Evolutionary conservation across 1,140 invertebrate species (phyloP), one percentile per base, ranked within the genome.

Genomic region (Heliothis virescens): DNA sequence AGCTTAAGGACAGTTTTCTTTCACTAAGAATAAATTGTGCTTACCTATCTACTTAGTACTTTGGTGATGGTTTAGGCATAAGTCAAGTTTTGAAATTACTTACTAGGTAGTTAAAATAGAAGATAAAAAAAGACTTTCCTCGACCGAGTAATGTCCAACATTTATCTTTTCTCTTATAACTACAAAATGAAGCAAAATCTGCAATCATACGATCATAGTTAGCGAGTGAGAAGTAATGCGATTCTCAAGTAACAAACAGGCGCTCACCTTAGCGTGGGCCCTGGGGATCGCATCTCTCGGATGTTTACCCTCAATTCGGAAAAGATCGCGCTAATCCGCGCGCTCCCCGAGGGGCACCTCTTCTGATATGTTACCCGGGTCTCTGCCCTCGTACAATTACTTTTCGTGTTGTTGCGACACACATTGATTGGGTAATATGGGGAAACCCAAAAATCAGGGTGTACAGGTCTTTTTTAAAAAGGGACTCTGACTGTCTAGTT

Each of bases 281-380:
- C 87, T 41, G 73, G 86, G 86, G 89, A 89, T 59, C 82, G 77
- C 74, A 79, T 73, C 83, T 83, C 65, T 84, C 87, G 84, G 84
- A 88, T 89, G 88, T 89, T 90, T 91, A 87, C 87, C 86, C 85
- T 89, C 87, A 88, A 91, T 92, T 91, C 85, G 83, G 83, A 86
- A 89, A 87, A 88, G 86, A 91, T 91, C 85, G 81, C 83, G 83
- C 85, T 90, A 92, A 90, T 91, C 90, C 87, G 73, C 81, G 59
- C 79, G 62, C 83, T 84, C 87, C 83, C 88, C 53, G 65, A 75
- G 79, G 84, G 85, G 80, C 79, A 78, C 80, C 73, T 75, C 81
- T 82, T 77, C 53, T 81, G 84, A 85, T 83, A 85, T 81, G 82
- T 83, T 82, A 75, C 83, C 59, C 65, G 59, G 63, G 71, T 71